These are phyloP conservation scores for Ochotona curzoniae DNA, from an alignment of 2,113 vertebrate genomes.

Conservation along the genomic window DNA sequence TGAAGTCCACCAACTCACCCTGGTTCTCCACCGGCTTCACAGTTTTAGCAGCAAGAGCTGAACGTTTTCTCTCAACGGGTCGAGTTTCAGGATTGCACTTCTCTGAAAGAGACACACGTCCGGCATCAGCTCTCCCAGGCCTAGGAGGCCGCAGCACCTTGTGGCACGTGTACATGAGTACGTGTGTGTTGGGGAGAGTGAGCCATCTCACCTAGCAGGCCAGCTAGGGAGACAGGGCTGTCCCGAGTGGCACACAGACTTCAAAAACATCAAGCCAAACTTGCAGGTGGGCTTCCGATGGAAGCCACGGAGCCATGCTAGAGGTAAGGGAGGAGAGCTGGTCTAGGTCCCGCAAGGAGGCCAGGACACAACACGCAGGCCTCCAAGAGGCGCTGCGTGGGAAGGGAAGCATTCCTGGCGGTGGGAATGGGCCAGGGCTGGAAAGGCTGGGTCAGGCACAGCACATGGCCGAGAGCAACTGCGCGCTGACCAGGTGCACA, in stretches of 20 bases:
- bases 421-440: background rate
- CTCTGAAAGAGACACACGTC: constrained; percentile 70
- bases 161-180: too few relatives aligned
- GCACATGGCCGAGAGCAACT: background rate
- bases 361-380: background rate
- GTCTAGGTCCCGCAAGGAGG: background rate
- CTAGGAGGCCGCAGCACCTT: too few relatives aligned
- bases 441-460: background rate
- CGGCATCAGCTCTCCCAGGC: background rate
- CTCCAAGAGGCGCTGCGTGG: background rate
- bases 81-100: constrained; percentile 60
- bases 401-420: background rate
- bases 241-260: background rate
- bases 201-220: too few relatives aligned
- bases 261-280: background rate
- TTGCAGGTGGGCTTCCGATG: background rate
- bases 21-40: background rate
- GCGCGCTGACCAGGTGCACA: background rate
- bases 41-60: background rate
- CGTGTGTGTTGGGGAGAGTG: too few relatives aligned
- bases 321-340: background rate
- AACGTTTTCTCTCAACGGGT: background rate
- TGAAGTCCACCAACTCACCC: constrained; percentile 67
- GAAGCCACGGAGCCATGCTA: too few relatives aligned
- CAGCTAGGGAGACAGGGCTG: background rate